Conservation (phyloP, 2,797 vertebrate species). For the Capromys pilorides region DNA sequence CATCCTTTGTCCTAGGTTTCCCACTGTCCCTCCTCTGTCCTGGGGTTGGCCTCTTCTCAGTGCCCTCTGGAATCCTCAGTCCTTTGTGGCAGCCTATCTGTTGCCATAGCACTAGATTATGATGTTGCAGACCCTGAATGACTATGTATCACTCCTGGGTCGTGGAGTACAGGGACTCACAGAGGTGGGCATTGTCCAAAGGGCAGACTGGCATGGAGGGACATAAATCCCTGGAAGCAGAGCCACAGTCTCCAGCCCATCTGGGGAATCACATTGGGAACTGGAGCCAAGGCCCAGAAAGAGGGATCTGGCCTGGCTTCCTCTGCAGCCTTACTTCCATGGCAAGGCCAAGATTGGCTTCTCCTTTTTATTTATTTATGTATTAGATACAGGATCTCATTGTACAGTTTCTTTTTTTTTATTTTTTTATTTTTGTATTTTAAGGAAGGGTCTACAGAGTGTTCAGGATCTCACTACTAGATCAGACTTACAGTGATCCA, state of each 20-base stretch:
- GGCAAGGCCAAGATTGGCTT: conserved; percentile 23
- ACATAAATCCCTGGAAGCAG: conserved; percentile 75
- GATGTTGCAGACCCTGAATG: conserved; percentile 41
- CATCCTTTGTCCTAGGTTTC: conserved; percentile 63
- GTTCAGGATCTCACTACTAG: too few relatives aligned
- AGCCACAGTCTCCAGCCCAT: conserved; percentile 64
- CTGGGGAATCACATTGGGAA: conserved; percentile 64
- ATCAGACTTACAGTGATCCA: too few relatives aligned
- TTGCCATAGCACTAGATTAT: conserved; percentile 80
- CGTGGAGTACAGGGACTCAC: conserved; percentile 45
- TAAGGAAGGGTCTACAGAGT: too few relatives aligned
- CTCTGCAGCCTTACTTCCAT: not conserved
- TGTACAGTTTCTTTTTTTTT: too few relatives aligned
- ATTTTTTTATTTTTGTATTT: too few relatives aligned
- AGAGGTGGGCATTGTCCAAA: conserved; percentile 74
- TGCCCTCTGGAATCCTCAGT: not conserved
- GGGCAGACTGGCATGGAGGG: conserved; percentile 66
- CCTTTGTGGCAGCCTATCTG: conserved; percentile 79
- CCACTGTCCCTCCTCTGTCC: conserved; percentile 52
- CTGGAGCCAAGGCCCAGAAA: conserved; percentile 51
- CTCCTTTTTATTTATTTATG: too few relatives aligned
- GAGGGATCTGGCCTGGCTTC: not conserved
- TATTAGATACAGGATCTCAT: too few relatives aligned
- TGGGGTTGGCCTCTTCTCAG: conserved; percentile 29
- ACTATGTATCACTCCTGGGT: conserved; percentile 36